Evolutionary conservation across 2,888 invertebrate genomes (phyloP).

Genomic region (Agonopterix arenella): DNA sequence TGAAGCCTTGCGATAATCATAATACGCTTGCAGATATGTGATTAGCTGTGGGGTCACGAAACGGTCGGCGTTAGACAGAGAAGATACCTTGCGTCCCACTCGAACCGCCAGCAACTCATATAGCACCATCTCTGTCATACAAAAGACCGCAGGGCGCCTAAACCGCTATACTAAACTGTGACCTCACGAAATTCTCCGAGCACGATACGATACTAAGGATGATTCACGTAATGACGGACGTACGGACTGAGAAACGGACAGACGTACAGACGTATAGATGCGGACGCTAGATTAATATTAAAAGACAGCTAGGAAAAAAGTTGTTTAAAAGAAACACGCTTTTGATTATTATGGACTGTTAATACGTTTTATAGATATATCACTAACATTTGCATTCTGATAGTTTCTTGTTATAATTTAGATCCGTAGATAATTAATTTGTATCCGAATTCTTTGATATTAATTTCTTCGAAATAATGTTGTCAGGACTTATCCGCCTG

Average conservation of each 20-base stretch:
- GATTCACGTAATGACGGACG: conserved; percentile 70
- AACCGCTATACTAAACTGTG: conserved; percentile 76
- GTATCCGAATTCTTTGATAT: conserved; percentile 15
- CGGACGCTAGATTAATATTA: conserved; percentile 58
- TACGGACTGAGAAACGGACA: conserved; percentile 46
- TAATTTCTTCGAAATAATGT: conserved; percentile 22
- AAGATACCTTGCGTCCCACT: conserved; percentile 36
- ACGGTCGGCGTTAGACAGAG: conserved; percentile 71
- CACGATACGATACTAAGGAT: conserved; percentile 67
- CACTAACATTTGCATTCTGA: conserved; percentile 43
- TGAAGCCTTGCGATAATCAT: conserved; percentile 70
- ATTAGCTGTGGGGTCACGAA: conserved; percentile 72
- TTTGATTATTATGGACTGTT: conserved; percentile 33
- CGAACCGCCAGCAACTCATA: conserved; percentile 26
- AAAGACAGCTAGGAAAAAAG: conserved; percentile 38
- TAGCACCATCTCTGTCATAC: conserved; percentile 41
- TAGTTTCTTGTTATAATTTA: conserved; percentile 34
- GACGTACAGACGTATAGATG: conserved; percentile 59
- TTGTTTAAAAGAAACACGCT: conserved; percentile 29
- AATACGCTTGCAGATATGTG: conserved; percentile 75
- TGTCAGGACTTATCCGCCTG: conserved; percentile 6
- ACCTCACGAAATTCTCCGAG: conserved; percentile 73
- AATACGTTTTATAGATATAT: conserved; percentile 40
- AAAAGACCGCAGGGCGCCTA: conserved; percentile 70
- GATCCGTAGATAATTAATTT: conserved; percentile 22